Percentiles rank a stretch among this genome's conserved stretches.
Conservation (phyloP, 2,797 vertebrate genomes). For the Molossus alvarezi region DNA sequence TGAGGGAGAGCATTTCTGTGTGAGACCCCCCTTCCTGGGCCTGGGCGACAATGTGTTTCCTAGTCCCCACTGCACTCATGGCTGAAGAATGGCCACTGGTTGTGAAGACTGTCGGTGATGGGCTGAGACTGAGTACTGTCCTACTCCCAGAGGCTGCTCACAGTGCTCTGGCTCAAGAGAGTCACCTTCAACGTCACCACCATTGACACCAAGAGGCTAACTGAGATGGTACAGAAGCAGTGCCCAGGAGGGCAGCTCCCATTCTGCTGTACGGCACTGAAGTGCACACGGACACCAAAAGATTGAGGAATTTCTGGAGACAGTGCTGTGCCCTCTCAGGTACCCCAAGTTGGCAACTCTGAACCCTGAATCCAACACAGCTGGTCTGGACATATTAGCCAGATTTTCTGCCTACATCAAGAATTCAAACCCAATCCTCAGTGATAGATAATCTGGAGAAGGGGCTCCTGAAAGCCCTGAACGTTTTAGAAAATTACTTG, state of each 20-base stretch:
- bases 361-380: slow-evolving; percentile 96
- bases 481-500: slow-evolving; percentile 90
- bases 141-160: slow-evolving; percentile 96
- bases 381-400: slow-evolving; percentile 95
- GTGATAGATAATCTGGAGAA: slow-evolving; percentile 91
- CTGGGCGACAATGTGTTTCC: slow-evolving; percentile 35
- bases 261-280: slow-evolving; percentile 93
- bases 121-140: slow-evolving; percentile 97
- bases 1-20: not conserved
- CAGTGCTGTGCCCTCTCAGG: slow-evolving; percentile 94
- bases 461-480: slow-evolving; percentile 87
- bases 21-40: slow-evolving; percentile 33
- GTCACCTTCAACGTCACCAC: slow-evolving; percentile 96
- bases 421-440: slow-evolving; percentile 94
- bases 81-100: slow-evolving; percentile 85
- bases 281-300: slow-evolving; percentile 97
- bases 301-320: slow-evolving; percentile 97
- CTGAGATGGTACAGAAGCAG: slow-evolving; percentile 94
- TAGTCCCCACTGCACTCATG: slow-evolving; percentile 61
- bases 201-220: slow-evolving; percentile 96
- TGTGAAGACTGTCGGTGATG: slow-evolving; percentile 95
- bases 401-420: slow-evolving; percentile 97
- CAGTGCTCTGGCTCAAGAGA: slow-evolving; percentile 97
- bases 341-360: slow-evolving; percentile 93
- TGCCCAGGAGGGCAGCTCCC: slow-evolving; percentile 95